Evolutionary conservation across 1,140 invertebrate genomes (phyloP), one percentile per base, ranked within the genome.

Genomic region (Mizuhopecten yessoensis): DNA sequence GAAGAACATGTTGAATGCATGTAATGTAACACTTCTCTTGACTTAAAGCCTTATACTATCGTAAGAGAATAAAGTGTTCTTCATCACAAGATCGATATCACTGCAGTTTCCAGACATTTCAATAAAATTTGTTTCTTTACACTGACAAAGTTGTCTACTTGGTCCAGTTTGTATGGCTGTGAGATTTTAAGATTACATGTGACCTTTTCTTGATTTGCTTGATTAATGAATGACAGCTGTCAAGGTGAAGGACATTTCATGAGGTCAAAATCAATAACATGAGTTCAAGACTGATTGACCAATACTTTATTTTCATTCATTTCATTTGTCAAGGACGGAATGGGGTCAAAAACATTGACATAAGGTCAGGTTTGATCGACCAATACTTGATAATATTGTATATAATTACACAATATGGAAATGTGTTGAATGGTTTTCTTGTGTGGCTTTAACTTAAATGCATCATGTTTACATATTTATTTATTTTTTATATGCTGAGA

Each of bases 381-480:
- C 57, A 75, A 75, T 75, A 75, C 3, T 17, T 75, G 5, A 29
- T n/a, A n/a, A n/a, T n/a, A n/a, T n/a, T n/a, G n/a, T 75, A 11
- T 29, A 75, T 75, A 29, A 75, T 75, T 39, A 39, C 36, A 39
- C 36, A 39, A 39, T 39, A 39, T 39, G 36, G 36, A 7, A 39
- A 13, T 7, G 13, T 39, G 13, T 7, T 39, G 13, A 57, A 75
- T 75, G 57, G 11, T 75, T 75, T 75, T 75, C 57, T 75, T 29
- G n/a, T 75, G 23, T n/a, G 23, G 57, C 57, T 75, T 75, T 75
- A 75, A 75, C 7, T 75, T 75, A n/a, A 29, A 17, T 75, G 57
- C 29, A 75, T 75, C 3, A 29, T 75, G 57, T 75, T 75, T n/a
- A 75, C 57, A 75, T 75, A 75, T 75, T 75, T 75, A 75, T 75